phyloP scores from a whole-genome alignment of 1,140 invertebrate species.

The Aphelenchoides avenae region DNA sequence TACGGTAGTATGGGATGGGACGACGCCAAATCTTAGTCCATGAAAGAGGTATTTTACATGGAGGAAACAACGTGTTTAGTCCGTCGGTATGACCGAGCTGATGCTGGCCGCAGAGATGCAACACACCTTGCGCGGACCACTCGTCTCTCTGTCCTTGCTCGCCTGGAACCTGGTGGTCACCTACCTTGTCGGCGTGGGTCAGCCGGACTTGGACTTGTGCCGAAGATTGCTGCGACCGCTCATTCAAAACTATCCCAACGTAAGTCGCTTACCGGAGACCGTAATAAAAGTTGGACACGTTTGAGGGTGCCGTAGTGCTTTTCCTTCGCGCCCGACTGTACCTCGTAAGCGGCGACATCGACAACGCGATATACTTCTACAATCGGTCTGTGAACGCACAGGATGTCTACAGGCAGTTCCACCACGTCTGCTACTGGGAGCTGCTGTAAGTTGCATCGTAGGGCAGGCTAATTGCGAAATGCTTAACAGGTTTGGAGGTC shows the following conservation, averaged over 20 bases:
- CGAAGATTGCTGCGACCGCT: conserved; percentile 38
- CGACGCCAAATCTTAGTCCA: too few relatives aligned
- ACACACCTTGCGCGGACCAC: conserved; percentile 41
- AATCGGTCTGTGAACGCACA: conserved; percentile 78
- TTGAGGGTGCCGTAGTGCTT: conserved; percentile 79
- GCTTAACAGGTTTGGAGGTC: too few relatives aligned
- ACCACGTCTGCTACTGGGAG: conserved; percentile 92
- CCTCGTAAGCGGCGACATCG: conserved; percentile 74
- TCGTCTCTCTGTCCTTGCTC: conserved; percentile 40
- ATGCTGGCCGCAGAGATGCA: conserved; percentile 31
- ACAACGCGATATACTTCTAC: conserved; percentile 73
- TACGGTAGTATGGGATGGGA: too few relatives aligned
- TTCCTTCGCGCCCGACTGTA: conserved; percentile 82
- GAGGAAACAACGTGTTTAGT: conserved; percentile 31
- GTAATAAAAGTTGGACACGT: too few relatives aligned
- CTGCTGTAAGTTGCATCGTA: conserved; percentile 80
- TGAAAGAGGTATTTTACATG: too few relatives aligned
- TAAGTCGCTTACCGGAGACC: too few relatives aligned
- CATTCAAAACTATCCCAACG: conserved; percentile 45
- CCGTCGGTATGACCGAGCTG: conserved; percentile 45
- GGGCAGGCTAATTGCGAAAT: too few relatives aligned
- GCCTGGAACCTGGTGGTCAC: conserved; percentile 45
- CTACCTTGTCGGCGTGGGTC: conserved; percentile 49
- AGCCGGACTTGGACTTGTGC: conserved; percentile 47
- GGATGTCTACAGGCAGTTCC: conserved; percentile 82